Evolutionary conservation across 2,888 invertebrate genomes (phyloP).

Genomic region (Anorthoa munda): DNA sequence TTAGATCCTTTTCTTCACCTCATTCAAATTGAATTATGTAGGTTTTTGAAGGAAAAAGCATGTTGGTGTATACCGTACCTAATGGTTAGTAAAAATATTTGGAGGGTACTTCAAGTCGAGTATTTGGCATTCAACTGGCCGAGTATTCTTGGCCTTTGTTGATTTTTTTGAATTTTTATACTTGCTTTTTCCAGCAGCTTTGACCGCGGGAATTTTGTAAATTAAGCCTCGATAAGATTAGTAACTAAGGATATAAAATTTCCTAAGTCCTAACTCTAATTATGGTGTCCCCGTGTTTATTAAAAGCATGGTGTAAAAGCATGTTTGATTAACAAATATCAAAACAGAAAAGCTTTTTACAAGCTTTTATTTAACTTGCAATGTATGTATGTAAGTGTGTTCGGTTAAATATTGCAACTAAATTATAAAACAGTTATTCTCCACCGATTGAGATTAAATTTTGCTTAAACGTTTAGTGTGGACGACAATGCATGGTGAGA

Average conservation of each 20-base stretch:
- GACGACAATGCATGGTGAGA: too few relatives aligned
- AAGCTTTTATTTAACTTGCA: too few relatives aligned
- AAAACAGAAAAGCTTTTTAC: too few relatives aligned
- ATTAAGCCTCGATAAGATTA: background rate
- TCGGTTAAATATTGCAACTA: too few relatives aligned
- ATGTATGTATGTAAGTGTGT: too few relatives aligned
- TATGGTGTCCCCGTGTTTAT: background rate
- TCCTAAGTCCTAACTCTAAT: background rate
- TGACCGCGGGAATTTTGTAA: background rate
- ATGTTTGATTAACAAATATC: background rate
- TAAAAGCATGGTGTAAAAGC: background rate
- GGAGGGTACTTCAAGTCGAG: background rate
- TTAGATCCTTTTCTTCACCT: conserved; percentile 60
- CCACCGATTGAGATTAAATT: too few relatives aligned
- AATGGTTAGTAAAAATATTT: conserved; percentile 40
- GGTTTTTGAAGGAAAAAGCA: conserved; percentile 35
- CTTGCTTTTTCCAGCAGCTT: background rate
- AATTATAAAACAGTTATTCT: too few relatives aligned
- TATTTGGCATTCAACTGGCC: conserved; percentile 13
- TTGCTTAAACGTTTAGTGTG: too few relatives aligned
- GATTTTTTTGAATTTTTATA: background rate
- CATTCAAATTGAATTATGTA: conserved; percentile 47
- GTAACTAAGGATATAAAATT: background rate
- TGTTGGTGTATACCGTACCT: background rate
- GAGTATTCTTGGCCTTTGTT: background rate